These are phyloP conservation scores for Clarias laeviceps DNA, from an alignment of 2,797 vertebrate species.

Conservation along the genomic window DNA sequence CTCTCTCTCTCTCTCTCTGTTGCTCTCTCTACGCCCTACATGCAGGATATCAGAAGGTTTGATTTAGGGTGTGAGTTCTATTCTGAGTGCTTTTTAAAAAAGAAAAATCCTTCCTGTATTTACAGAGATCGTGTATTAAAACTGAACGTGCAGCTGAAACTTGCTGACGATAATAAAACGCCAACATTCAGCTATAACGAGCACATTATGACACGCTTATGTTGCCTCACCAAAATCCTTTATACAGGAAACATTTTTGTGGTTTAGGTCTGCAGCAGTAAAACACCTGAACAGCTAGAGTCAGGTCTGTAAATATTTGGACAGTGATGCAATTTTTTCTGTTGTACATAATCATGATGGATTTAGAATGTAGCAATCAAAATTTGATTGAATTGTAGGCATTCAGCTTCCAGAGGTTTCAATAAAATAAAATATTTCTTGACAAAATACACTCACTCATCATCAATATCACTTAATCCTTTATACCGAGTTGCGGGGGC, in stretches of 20 bases:
- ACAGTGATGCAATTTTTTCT: too few species aligned
- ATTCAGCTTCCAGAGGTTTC: too few species aligned
- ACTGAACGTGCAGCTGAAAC: background rate
- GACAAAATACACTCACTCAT: too few species aligned
- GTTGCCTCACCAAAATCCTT: conserved; percentile 7
- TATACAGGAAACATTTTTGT: conserved; percentile 2
- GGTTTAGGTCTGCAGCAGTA: background rate
- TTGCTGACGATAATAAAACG: conserved; percentile 15
- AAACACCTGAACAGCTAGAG: background rate
- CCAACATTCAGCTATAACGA: conserved; percentile 7
- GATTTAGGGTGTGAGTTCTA: background rate
- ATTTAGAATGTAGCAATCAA: too few species aligned
- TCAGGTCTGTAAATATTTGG: too few species aligned
- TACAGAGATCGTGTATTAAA: conserved; percentile 5
- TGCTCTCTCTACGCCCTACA: background rate
- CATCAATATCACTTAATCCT: too few species aligned
- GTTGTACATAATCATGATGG: too few species aligned
- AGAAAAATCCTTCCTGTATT: background rate
- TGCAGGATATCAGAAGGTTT: conserved; percentile 9
- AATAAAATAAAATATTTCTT: too few species aligned
- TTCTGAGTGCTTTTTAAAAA: background rate
- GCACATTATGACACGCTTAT: conserved; percentile 13
- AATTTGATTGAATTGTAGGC: too few species aligned
- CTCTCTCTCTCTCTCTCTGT: background rate
- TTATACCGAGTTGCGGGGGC: too few species aligned